Base-by-base conservation (phyloP, 1,140 invertebrate species). In the Drosophila ercepeae region DNA sequence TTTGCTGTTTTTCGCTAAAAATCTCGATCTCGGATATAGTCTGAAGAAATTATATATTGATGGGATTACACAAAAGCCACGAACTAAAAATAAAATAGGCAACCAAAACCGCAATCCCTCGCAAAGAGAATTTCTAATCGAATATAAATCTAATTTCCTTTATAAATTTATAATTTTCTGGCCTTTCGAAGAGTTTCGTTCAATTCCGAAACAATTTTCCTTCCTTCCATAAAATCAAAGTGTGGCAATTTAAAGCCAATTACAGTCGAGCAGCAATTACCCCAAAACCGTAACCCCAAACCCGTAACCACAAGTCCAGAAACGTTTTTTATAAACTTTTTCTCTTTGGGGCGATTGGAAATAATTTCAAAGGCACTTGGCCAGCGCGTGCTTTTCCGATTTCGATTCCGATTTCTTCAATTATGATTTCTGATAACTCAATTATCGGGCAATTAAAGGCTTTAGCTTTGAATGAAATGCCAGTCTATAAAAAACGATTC, bases 1-100 rank as follows among this genome's bases (percentile, higher is more conserved):
- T 81, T 84, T 75, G 76, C 72, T 84, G 81, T 86, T 84, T 61
- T 84, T 67, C 61, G 81, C 81, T 76, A 84, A 84, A 84, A 75
- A 9, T 39, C 41, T 57, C 48, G 55, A n/a, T n/a, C n/a, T n/a
- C n/a, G n/a, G n/a, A n/a, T n/a, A n/a, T n/a, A n/a, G n/a, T n/a
- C n/a, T n/a, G n/a, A n/a, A n/a, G n/a, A n/a, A n/a, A n/a, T n/a
- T n/a, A n/a, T n/a, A n/a, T n/a, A n/a, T n/a, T n/a, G n/a, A n/a
- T n/a, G n/a, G n/a, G n/a, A n/a, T n/a, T n/a, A n/a, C n/a, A n/a
- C n/a, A n/a, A n/a, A n/a, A n/a, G n/a, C n/a, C n/a, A n/a, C n/a
- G n/a, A n/a, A n/a, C n/a, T n/a, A n/a, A n/a, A n/a, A n/a, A n/a
- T n/a, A n/a, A n/a, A n/a, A n/a, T n/a, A n/a, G n/a, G n/a, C n/a